Conservation (phyloP, 92 coral and sea anemone genomes). For the Micromussa lordhowensis region DNA sequence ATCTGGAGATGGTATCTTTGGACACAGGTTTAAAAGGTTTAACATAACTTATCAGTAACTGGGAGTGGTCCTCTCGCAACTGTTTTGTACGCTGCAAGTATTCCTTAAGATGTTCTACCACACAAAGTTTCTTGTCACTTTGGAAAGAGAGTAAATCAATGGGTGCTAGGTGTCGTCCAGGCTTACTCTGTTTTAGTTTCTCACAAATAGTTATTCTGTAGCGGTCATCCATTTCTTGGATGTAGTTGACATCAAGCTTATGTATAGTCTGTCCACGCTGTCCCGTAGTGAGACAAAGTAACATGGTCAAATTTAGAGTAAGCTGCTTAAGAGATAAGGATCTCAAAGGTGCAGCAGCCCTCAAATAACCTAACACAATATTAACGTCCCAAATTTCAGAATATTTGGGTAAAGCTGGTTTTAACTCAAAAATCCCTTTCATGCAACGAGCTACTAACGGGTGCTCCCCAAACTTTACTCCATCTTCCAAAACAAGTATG, state of each 20-base stretch:
- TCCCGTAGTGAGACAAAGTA: conserved; percentile 63
- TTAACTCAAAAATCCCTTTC: conserved; percentile 61
- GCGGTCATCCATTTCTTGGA: conserved; percentile 47
- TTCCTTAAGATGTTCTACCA: conserved; percentile 31
- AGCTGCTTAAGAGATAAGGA: conserved; percentile 53
- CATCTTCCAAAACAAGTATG: no score
- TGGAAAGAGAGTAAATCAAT: conserved; percentile 39
- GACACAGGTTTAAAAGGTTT: conserved; percentile 59
- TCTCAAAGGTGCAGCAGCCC: conserved; percentile 4
- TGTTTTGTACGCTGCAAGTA: conserved; percentile 30
- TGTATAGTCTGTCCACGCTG: conserved; percentile 68
- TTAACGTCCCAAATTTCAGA: conserved; percentile 64
- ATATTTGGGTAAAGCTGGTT: conserved; percentile 62
- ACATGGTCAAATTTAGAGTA: conserved; percentile 58
- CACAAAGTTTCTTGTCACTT: conserved; percentile 40
- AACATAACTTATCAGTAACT: conserved; percentile 38
- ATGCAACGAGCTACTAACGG: conserved; percentile 50
- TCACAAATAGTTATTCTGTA: conserved; percentile 54
- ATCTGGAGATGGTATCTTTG: conserved; percentile 55
- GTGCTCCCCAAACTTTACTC: no score
- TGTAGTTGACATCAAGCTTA: conserved; percentile 49
- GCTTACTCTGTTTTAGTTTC: conserved; percentile 65
- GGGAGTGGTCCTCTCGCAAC: conserved; percentile 30
- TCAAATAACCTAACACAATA: conserved; percentile 43
- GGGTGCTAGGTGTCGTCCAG: conserved; percentile 63